Percentiles rank a stretch among this genome's conserved stretches.
These are phyloP conservation scores for Paralichthys olivaceus DNA, from an alignment of 2,113 vertebrate genomes.

Conservation along the genomic window DNA sequence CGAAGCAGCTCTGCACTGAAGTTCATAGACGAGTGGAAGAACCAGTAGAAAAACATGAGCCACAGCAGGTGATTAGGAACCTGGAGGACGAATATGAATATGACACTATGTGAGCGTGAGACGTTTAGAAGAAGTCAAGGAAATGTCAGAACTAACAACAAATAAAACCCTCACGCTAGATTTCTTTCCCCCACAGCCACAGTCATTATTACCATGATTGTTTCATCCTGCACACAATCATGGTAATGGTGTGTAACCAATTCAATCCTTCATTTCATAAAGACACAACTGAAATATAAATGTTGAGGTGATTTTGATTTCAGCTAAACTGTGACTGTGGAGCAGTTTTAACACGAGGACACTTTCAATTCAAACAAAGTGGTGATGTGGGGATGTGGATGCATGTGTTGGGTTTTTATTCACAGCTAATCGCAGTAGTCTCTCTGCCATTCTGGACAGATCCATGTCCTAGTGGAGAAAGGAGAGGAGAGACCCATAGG, in stretches of 20 bases:
- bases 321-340: neutral
- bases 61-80: constrained; percentile 94
- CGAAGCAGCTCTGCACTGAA: constrained; percentile 88
- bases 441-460: constrained; percentile 89
- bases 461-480: constrained; percentile 88
- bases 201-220: neutral
- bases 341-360: too few species aligned
- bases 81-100: constrained; percentile 62
- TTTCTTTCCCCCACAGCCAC: neutral
- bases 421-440: constrained; percentile 91
- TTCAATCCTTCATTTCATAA: neutral
- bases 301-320: too few species aligned
- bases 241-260: neutral
- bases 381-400: too few species aligned
- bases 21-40: constrained; percentile 94
- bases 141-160: too few species aligned
- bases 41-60: constrained; percentile 95
- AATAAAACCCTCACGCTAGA: neutral
- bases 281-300: neutral
- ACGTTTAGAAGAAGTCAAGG: neutral
- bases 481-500: neutral
- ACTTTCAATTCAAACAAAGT: neutral
- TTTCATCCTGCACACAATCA: too few species aligned
- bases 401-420: constrained; percentile 61
- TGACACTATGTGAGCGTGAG: neutral